These are phyloP conservation scores for Nothobranchius kuhntae DNA, from an alignment of 2,113 vertebrate species.

Conservation along the genomic window DNA sequence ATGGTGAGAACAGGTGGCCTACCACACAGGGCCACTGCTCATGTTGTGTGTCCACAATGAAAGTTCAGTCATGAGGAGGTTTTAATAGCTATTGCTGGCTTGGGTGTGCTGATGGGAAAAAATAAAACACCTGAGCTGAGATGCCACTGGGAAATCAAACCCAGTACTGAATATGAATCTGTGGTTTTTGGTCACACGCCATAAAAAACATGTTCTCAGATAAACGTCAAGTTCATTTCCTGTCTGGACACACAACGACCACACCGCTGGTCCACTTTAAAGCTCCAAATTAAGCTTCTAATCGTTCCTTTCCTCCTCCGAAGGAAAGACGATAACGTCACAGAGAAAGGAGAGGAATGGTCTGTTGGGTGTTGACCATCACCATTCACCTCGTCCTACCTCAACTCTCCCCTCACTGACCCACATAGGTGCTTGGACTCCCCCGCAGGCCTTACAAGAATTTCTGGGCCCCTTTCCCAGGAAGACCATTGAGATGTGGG, in stretches of 20 bases:
- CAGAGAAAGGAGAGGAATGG: conserved; percentile 49
- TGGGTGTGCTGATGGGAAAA: conserved; percentile 5
- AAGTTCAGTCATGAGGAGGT: conserved; percentile 32
- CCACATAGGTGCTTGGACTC: conserved; percentile 72
- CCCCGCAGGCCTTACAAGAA: conserved; percentile 58
- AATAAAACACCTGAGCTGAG: background rate
- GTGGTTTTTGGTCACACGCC: conserved; percentile 6
- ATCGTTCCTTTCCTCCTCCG: conserved; percentile 45
- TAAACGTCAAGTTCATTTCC: conserved; percentile 52
- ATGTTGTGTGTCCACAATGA: conserved; percentile 21
- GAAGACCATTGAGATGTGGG: conserved; percentile 52
- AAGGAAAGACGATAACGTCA: conserved; percentile 15
- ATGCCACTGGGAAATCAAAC: conserved; percentile 31
- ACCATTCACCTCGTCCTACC: background rate
- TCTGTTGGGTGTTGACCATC: conserved; percentile 45
- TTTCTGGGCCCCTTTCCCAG: conserved; percentile 67
- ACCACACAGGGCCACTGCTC: conserved; percentile 38
- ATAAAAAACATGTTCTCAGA: background rate
- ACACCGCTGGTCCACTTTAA: conserved; percentile 33
- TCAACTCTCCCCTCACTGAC: conserved; percentile 44
- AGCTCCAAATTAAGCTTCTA: conserved; percentile 26
- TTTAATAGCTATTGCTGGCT: background rate
- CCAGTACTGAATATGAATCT: background rate
- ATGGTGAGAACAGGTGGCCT: conserved; percentile 62
- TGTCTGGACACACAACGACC: conserved; percentile 21